Percentiles rank a stretch among this genome's conserved stretches.
These are phyloP conservation scores for Sus cebifrons DNA, from an alignment of 2,797 vertebrate genomes.

Conservation along the genomic window DNA sequence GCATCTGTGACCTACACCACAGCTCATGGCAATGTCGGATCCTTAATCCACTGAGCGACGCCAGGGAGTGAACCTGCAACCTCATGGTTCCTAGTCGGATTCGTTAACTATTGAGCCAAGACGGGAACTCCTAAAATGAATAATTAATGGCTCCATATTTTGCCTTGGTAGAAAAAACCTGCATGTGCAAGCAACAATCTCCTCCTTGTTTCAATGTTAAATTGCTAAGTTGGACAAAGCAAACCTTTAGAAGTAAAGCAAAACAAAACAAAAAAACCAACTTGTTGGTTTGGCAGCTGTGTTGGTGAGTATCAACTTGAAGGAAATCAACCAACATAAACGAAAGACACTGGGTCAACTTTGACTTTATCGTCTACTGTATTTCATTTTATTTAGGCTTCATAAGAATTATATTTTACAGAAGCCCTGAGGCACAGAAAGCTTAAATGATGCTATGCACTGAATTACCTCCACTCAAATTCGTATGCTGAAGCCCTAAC, in stretches of 20 bases:
- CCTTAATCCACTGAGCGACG: too few relatives aligned
- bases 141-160: conserved; percentile 48
- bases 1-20: too few relatives aligned
- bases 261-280: background rate
- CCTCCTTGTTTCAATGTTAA: conserved; percentile 61
- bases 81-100: too few relatives aligned
- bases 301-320: background rate
- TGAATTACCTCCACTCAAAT: background rate
- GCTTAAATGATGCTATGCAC: background rate
- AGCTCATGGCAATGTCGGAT: too few relatives aligned
- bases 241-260: background rate
- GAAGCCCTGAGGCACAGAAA: background rate
- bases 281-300: background rate
- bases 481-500: background rate
- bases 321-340: background rate
- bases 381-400: background rate
- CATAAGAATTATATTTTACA: background rate
- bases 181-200: conserved; percentile 30
- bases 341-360: background rate
- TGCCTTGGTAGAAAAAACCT: background rate
- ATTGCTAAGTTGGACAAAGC: conserved; percentile 58
- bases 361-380: background rate
- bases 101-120: too few relatives aligned
- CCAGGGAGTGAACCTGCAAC: too few relatives aligned
- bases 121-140: background rate